These are phyloP conservation scores for Ornithoptera alexandrae DNA, from an alignment of 2,888 invertebrate genomes.

Conservation along the genomic window DNA sequence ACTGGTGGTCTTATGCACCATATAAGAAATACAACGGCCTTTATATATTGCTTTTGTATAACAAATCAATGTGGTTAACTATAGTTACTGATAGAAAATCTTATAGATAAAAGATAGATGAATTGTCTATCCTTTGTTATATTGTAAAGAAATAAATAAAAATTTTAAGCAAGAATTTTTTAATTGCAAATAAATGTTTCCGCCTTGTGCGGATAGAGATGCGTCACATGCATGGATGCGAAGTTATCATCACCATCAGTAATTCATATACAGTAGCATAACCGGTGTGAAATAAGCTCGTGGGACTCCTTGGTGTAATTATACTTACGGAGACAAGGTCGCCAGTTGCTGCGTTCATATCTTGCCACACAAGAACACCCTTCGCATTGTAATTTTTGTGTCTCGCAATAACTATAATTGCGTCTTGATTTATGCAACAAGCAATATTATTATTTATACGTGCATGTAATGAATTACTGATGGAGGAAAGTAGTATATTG, in stretches of 20 bases:
- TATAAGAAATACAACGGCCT: neutral
- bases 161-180: no score
- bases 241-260: conserved; percentile 8
- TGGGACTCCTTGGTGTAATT: conserved; percentile 55
- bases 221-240: neutral
- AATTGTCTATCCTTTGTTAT: neutral
- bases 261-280: conserved; percentile 27
- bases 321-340: conserved; percentile 61
- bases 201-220: no score
- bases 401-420: conserved; percentile 23
- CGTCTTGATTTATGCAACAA: conserved; percentile 21
- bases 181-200: no score
- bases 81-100: neutral
- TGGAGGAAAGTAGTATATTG: no score
- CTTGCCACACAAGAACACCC: conserved; percentile 23
- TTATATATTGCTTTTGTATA: no score
- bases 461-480: no score
- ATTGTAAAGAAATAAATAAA: neutral
- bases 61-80: neutral
- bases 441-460: conserved; percentile 11
- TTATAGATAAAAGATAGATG: neutral
- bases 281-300: conserved; percentile 45
- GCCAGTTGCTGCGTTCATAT: conserved; percentile 31
- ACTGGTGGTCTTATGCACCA: neutral
- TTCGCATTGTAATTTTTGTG: conserved; percentile 26